Base-by-base conservation (phyloP, 2,888 invertebrate species). In the Troglohyphantes excavatus region DNA sequence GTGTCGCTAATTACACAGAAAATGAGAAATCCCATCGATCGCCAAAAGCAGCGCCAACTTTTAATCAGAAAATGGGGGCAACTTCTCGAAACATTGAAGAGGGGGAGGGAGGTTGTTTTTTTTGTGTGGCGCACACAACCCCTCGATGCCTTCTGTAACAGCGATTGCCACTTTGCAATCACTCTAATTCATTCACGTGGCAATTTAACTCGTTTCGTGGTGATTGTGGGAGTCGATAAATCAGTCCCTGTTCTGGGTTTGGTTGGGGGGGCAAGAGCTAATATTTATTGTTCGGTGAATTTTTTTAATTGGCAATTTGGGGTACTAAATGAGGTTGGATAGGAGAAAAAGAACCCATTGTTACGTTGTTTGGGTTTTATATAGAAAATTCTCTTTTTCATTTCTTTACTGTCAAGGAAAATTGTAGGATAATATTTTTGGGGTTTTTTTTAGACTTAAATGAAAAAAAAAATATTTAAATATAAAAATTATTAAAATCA, bases 1-100 rank as follows among this genome's bases (percentile, higher is more conserved):
- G 82, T 88, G 82, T 88, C 81, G 88, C 88, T 88, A 88, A 88
- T 88, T 88, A 88, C 82, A 88, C 76, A 88, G 88, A 88, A 88
- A 88, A 88, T 82, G 88, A 88, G 88, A 75, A 88, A 76, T 88
- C 59, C 63, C 26, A 88, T 88, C 88, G 88, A 88, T 82, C 81
- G 43, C 53, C 61, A 81, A 70, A 79, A 73, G 73, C 73, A 70
- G 87, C 81, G 81, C 81, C 67, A 75, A 76, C 68, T 82, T 82
- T 88, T 88, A 88, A 88, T 88, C 88, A 88, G 88, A 72, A 82
- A 88, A 88, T 88, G 88, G 88, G 67, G 63, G 13, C 39, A 33
- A 33, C 23, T 17, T 21, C 23, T n/a, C 33, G 21, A n/a, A 2
- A 21, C 46, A 72, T 5, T 13, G 72, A 72, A 43, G 21, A 39